Evolutionary conservation across 2,113 vertebrate genomes (phyloP).

Genomic region (Rhineura floridana): DNA sequence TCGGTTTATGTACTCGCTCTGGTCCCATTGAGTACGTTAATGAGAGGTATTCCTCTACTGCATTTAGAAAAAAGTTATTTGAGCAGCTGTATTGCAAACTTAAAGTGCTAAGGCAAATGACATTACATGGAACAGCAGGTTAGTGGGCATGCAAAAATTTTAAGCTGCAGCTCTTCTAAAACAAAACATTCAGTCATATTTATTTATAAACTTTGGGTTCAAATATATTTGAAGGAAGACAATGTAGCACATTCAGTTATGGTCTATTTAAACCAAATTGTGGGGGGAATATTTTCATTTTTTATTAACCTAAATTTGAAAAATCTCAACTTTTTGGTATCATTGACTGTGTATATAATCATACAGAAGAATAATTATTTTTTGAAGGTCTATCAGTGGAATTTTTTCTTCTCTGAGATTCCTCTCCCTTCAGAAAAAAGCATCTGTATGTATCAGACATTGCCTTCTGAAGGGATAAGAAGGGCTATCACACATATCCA

Average conservation of each 20-base stretch:
- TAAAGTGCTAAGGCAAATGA: background rate
- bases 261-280: constrained; percentile 24
- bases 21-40: too few relatives aligned
- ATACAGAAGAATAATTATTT: background rate
- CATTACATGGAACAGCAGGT: constrained; percentile 1
- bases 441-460: background rate
- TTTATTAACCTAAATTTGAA: constrained; percentile 33
- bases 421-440: background rate
- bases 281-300: background rate
- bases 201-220: constrained; percentile 10
- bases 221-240: constrained; percentile 4
- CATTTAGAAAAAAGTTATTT: background rate
- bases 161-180: constrained; percentile 9
- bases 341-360: background rate
- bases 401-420: background rate
- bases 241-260: background rate
- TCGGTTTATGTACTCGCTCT: too few relatives aligned
- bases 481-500: background rate
- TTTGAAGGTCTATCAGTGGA: background rate
- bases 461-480: background rate
- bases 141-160: constrained; percentile 23
- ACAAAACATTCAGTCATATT: background rate
- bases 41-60: too few relatives aligned
- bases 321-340: background rate
- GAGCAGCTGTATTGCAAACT: background rate